Evolutionary conservation across 2,888 invertebrate genomes (phyloP), one percentile per base, ranked within the genome.

Genomic region (Dioctria rufipes): DNA sequence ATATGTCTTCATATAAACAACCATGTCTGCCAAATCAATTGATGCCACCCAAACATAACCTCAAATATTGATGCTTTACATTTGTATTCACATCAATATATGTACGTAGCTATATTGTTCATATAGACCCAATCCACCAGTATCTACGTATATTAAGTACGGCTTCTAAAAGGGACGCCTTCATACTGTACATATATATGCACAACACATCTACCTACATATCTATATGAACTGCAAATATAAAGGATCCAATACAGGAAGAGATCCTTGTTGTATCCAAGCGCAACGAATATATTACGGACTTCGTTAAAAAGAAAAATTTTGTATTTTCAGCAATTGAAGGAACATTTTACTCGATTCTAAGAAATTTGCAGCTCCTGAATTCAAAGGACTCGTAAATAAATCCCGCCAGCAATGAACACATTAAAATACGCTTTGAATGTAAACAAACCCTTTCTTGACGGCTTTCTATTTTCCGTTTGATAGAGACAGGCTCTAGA

Each of bases 1-100:
- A 11, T 40, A 46, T 54, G 54, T 71, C 54, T 71, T 71, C 40
- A n/a, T 54, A 71, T 40, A 71, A 71, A 71, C 71, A 71, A 71
- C 54, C 67, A 67, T 46, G 43, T 49, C 71, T 54, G 54, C 71
- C 71, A 71, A 71, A 54, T 71, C 54, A 71, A 54, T 71, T 71
- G 71, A 71, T 71, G 71, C 71, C 69, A 51, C 69, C 71, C 71
- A 71, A 71, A 71, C 71, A 71, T 71, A 71, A 71, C 71, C 71
- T 54, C 71, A 71, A 71, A 71, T 71, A 71, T 71, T 71, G 71
- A 54, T 71, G 71, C 39, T 71, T 71, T 51, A 51, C 71, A 54
- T 71, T 40, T 39, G 54, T 54, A n/a, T 71, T 9, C 49, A 71
- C n/a, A 51, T n/a, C 46, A 46, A 11, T 25, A 25, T 25, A 25